Evolutionary conservation across 1,140 invertebrate genomes (phyloP), one percentile per base, ranked within the genome.

Genomic region (Drosophila novamexicana): DNA sequence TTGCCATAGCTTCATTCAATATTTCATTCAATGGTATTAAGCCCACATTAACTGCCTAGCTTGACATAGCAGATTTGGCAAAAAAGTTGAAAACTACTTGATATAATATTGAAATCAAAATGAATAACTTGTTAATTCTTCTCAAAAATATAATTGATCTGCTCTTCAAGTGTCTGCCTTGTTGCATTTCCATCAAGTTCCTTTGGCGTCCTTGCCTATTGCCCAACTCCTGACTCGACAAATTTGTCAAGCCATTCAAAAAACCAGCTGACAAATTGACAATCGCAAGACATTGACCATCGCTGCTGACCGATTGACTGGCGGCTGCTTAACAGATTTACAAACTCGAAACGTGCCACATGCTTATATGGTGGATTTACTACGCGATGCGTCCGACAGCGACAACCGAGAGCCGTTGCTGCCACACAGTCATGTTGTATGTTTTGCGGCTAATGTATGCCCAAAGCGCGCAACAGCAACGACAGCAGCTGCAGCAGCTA

Each of bases 281-380:
- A 40, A 40, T 16, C 18, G 22, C 61, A 62, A 66, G 69, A 52
- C 68, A 65, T 62, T 72, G 67, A 72, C 72, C 78, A 79, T 66
- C 71, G 74, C 58, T 64, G 22, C 58, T 82, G 80, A 79, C 76
- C 83, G 83, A 88, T 86, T 86, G 83, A 71, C 72, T 69, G 67
- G 64, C 3, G 7, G 29, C 14, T 57, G 69, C 68, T 76, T 68
- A 63, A 81, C 49, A 86, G 83, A 86, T 88, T 88, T 88, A 81
- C 84, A 81, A 81, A 73, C 76, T 71, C 53, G 66, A 61, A 76
- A 69, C 79, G 64, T 69, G 66, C 70, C 44, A 73, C 69, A 77
- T 72, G 72, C 79, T 76, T 84, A 81, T 84, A 85, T 85, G 81
- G 82, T 34, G 75, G 75, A 77, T 75, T 77, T 75, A 75, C 71